Base-by-base conservation (phyloP, 2,888 invertebrate species). In the Homarus gammarus region DNA sequence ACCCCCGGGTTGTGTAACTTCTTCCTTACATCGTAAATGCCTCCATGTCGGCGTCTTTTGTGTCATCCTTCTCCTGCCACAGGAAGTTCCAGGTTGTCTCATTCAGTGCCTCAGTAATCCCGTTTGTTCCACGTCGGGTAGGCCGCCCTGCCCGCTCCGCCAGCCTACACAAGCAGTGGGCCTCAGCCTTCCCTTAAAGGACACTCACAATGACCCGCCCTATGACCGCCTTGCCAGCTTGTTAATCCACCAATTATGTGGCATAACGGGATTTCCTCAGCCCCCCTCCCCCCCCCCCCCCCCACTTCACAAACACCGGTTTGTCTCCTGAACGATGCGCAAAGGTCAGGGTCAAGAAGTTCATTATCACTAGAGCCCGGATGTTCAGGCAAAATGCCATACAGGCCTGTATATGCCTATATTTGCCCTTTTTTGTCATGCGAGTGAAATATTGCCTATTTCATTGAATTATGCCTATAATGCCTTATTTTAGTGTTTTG, bases 81-180 rank as follows among this genome's bases (percentile, higher is more conserved):
- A 79, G 78, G 78, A 79, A 79, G 78, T 79, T 56, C 56, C 56
- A 79, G 78, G 78, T 18, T 31, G 44, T 31, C 31, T 70, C 51
- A 70, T 83, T 72, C 70, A 83, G 68, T 31, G 33, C 49, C 83
- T 70, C 18, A 44, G 40, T 83, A 83, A 83, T 83, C 83, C 83
- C 33, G 72, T 83, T 83, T 68, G 83, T 83, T 72, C 70, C 70
- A 33, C 49, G 83, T 27, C 44, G 44, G 44, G 44, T 31, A n/a
- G n/a, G n/a, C n/a, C 40, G 36, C 38, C 68, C 2, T 0, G n/a
- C 27, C 38, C 8, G 2, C 10, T 18, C 31, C 44, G n/a, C 27
- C 12, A 3, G 33, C n/a, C 15, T 70, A n/a, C 40, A 8, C 27
- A 8, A 3, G 10, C 31, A 72, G 73, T n/a, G 22, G 38, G 38